phyloP scores from a whole-genome alignment of 2,797 vertebrate genomes.

The Anabacerthia variegaticeps region DNA sequence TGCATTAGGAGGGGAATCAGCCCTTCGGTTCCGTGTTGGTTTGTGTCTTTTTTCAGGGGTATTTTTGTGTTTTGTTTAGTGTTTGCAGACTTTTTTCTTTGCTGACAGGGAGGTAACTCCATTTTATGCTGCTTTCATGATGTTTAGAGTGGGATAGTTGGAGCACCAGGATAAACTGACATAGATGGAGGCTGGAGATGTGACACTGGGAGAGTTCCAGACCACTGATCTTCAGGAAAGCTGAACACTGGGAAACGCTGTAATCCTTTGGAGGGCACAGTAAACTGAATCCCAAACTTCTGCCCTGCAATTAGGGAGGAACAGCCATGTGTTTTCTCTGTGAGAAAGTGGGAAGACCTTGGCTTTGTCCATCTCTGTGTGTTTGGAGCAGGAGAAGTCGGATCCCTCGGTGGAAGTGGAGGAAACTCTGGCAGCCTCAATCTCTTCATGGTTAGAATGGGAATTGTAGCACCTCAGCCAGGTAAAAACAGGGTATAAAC shows the following conservation, averaged over 20 bases:
- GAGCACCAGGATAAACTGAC: not conserved
- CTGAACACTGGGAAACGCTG: not conserved
- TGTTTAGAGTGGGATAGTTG: not conserved
- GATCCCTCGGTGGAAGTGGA: not conserved
- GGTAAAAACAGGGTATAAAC: constrained; percentile 61
- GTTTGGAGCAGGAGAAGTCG: not conserved
- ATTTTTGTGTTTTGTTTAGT: not conserved
- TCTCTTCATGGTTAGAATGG: not conserved
- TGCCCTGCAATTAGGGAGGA: not conserved
- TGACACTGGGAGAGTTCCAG: not conserved
- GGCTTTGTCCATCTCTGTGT: not conserved
- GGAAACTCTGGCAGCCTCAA: not conserved
- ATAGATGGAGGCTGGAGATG: not conserved
- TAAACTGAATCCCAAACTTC: not conserved
- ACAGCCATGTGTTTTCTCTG: constrained; percentile 57
- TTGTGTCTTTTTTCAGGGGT: not conserved
- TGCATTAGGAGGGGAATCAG: not conserved
- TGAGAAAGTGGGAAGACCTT: constrained; percentile 48
- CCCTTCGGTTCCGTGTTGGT: not conserved
- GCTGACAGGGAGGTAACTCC: constrained; percentile 15
- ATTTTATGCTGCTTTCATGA: constrained; percentile 27
- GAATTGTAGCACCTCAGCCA: constrained; percentile 36
- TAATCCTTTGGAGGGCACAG: not conserved
- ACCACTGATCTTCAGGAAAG: not conserved
- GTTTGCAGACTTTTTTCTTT: constrained; percentile 8